A percentile compares a stretch with the other conserved stretches of the same genome.
These are phyloP conservation scores for Brachynemurus nebulosus DNA, from an alignment of 2,888 invertebrate species.

Conservation along the genomic window DNA sequence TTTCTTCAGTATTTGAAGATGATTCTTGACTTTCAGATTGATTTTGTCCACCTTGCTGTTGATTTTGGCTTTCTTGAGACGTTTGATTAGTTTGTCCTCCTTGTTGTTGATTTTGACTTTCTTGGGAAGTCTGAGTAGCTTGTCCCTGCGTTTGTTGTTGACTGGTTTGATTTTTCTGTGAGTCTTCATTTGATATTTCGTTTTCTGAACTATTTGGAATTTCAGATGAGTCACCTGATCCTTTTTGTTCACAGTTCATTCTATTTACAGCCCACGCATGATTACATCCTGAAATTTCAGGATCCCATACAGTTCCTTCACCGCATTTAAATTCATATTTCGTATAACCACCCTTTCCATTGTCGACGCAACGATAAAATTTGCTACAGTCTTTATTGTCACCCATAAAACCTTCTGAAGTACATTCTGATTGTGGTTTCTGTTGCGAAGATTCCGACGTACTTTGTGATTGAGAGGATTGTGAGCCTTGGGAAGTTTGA, in stretches of 20 bases:
- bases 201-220: too few species aligned
- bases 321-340: constrained; percentile 49
- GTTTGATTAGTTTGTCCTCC: background rate
- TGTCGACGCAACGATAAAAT: constrained; percentile 26
- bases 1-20: background rate
- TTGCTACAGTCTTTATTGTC: constrained; percentile 25
- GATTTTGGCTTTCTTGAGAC: background rate
- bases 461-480: too few species aligned
- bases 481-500: background rate
- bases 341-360: constrained; percentile 15
- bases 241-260: constrained; percentile 11
- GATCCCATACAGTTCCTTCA: constrained; percentile 59
- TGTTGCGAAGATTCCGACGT: constrained; percentile 7
- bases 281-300: constrained; percentile 50
- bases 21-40: background rate
- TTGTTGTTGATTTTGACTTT: background rate
- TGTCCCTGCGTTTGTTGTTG: background rate
- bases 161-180: background rate
- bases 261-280: constrained; percentile 45
- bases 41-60: background rate
- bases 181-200: background rate
- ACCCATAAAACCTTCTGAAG: constrained; percentile 24
- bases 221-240: too few species aligned
- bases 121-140: background rate
- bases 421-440: constrained; percentile 8